These are phyloP conservation scores for Anser brachyrhynchus DNA, from an alignment of 2,113 vertebrate genomes.

Conservation along the genomic window DNA sequence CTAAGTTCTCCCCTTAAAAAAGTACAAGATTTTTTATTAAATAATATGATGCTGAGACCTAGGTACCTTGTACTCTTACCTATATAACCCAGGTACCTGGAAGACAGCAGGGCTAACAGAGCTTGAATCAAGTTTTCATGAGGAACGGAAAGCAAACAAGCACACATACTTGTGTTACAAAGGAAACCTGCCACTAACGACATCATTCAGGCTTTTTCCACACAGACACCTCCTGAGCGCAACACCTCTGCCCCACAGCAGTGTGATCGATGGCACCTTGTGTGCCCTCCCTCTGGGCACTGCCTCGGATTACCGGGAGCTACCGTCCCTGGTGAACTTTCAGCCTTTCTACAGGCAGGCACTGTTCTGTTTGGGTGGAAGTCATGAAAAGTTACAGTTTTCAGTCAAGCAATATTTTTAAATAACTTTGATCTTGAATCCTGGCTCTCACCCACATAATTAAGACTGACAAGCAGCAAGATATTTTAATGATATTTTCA, in stretches of 20 bases:
- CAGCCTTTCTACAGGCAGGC: background rate
- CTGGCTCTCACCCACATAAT: background rate
- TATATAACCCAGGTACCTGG: background rate
- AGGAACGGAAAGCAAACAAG: background rate
- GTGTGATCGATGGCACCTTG: fast-evolving
- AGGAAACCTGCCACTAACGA: background rate
- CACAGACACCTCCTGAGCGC: background rate
- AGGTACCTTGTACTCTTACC: background rate
- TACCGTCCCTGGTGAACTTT: background rate
- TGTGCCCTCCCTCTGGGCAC: background rate
- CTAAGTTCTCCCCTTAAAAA: background rate
- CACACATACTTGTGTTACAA: background rate
- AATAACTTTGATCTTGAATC: background rate
- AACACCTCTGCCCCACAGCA: background rate
- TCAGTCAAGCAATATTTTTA: background rate
- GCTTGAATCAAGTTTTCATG: background rate
- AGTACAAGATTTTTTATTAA: background rate
- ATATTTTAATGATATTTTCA: background rate
- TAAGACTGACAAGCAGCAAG: background rate
- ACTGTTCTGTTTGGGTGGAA: background rate
- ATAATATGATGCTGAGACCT: background rate
- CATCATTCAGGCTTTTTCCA: background rate
- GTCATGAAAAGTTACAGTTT: background rate
- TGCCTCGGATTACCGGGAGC: background rate
- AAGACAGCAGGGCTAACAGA: background rate